Evolutionary conservation across 1,140 invertebrate genomes (phyloP).

Genomic region (Anthonomus grandis): DNA sequence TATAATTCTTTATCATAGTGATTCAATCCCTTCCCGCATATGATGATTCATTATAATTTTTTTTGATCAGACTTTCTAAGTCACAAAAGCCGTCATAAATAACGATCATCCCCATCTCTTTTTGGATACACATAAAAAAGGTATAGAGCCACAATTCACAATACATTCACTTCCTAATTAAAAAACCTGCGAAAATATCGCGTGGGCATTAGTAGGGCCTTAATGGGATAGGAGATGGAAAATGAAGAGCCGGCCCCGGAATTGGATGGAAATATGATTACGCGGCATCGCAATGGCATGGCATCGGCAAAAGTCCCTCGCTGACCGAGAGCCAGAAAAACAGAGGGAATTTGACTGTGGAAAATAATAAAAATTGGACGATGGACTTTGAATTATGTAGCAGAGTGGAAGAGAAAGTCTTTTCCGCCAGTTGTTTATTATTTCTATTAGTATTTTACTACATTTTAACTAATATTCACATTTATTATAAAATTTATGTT

Average conservation of each 20-base stretch:
- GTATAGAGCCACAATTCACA: too few species aligned
- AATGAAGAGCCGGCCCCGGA: constrained; percentile 29
- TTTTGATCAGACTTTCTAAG: too few species aligned
- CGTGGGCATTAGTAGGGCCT: constrained; percentile 5
- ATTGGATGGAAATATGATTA: constrained; percentile 49
- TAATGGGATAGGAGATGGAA: constrained; percentile 23
- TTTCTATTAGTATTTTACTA: too few species aligned
- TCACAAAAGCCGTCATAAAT: too few species aligned
- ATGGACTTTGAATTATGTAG: constrained; percentile 49
- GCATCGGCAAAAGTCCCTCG: constrained; percentile 43
- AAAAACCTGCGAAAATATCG: constrained; percentile 6
- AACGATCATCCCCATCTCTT: too few species aligned
- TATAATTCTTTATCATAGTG: too few species aligned
- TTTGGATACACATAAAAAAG: too few species aligned
- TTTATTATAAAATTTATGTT: too few species aligned
- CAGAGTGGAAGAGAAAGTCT: constrained; percentile 28
- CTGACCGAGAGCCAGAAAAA: constrained; percentile 47
- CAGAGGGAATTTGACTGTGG: constrained; percentile 49
- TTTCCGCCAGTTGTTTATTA: constrained; percentile 27
- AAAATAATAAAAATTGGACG: constrained; percentile 49
- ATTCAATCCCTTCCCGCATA: too few species aligned
- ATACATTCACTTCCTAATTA: neutral
- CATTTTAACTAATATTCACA: too few species aligned
- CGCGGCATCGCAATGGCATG: constrained; percentile 39
- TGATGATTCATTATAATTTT: too few species aligned